Base-by-base conservation (phyloP, 2,888 invertebrate genomes). In the Phymatocera aterrima region DNA sequence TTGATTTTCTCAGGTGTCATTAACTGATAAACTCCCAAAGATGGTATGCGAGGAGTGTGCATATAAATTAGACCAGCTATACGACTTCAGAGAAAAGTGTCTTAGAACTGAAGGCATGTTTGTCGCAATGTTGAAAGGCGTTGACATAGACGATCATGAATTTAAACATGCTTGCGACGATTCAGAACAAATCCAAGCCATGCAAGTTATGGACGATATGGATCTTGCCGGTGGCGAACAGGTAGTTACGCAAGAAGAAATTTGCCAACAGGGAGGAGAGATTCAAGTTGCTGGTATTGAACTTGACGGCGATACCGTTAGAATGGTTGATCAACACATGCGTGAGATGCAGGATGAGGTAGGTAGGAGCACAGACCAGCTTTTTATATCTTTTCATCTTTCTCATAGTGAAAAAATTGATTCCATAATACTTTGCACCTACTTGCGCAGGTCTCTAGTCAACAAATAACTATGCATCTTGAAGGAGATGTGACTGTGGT, bases 31-130 rank as follows among this genome's bases (percentile, higher is more conserved):
- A 82, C 88, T 93, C 64, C 93, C 93, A 24, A 93, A 93, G 90
- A 92, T 93, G 86, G 91, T 93, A 3, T 93, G 93, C 83, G 92
- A 92, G 81, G 91, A 92, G 65, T 93, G 93, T 83, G 89, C 92
- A 12, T 93, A 91, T 81, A 93, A 93, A 84, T 84, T 93, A 77
- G 93, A 93, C 81, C 88, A 92, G 72, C 88, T 93, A 77, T 92
- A 91, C 83, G 93, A 93, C 77, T 93, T 93, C 85, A 91, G 92
- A 78, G 92, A 93, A 82, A 91, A 92, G 83, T 91, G 92, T 82
- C 83, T 92, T 34, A 91, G 92, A 79, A 93, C 93, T 0, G 93
- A 93, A 85, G 90, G 88, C 77, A 88, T 93, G 81, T 90, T 93
- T 75, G 87, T 88, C 79, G 87, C 88, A 78, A 90, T 91, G 90